phyloP scores from a whole-genome alignment of 2,113 vertebrate species.

The Anser brachyrhynchus region DNA sequence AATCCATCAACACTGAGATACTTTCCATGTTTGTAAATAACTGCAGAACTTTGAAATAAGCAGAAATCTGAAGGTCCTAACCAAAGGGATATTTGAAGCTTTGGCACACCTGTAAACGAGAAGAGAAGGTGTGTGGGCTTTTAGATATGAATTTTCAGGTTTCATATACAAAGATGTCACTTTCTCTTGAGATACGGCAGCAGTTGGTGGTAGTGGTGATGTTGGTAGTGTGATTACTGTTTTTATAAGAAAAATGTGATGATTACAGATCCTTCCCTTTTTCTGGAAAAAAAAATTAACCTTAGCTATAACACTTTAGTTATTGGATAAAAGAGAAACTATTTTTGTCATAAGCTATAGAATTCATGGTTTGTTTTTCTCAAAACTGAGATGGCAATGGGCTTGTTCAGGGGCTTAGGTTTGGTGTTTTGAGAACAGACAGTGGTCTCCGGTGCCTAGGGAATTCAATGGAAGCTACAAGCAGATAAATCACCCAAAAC shows the following conservation, averaged over 20 bases:
- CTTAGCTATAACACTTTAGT: not conserved
- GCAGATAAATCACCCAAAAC: not conserved
- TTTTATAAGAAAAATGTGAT: not conserved
- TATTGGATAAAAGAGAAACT: not conserved
- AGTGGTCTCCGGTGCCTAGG: not conserved
- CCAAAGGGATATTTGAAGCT: not conserved
- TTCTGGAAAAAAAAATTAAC: not conserved
- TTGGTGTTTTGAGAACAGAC: not conserved
- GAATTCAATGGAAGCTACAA: not conserved
- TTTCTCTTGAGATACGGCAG: not conserved
- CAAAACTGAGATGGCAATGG: not conserved
- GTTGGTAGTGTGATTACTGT: not conserved
- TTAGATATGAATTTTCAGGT: not conserved
- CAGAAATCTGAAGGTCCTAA: not conserved
- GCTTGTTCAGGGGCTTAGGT: not conserved
- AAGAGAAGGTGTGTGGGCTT: not conserved
- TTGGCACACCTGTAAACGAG: not conserved
- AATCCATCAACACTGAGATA: not conserved
- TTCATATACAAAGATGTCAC: not conserved
- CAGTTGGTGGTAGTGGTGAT: not conserved
- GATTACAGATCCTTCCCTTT: not conserved
- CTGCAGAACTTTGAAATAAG: not conserved
- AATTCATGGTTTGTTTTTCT: not conserved
- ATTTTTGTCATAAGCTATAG: not conserved
- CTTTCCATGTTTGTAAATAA: not conserved